phyloP scores from a whole-genome alignment of 1,140 invertebrate genomes.

The Manduca sexta region DNA sequence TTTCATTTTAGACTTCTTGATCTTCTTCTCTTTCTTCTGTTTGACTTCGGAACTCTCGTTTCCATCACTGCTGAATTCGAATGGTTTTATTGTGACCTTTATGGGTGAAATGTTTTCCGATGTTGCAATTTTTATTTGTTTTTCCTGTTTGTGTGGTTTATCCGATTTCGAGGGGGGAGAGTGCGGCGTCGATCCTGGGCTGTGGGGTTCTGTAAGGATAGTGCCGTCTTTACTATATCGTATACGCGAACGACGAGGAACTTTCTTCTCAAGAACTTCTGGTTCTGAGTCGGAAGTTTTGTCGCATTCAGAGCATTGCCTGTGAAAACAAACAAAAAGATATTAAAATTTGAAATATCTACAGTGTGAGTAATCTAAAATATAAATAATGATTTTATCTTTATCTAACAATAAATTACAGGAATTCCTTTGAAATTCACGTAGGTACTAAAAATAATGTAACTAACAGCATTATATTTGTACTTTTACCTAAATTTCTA shows the following conservation, averaged over 20 bases:
- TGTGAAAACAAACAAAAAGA: slow-evolving; percentile 37
- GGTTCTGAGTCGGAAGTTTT: slow-evolving; percentile 86
- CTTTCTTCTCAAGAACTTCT: slow-evolving; percentile 83
- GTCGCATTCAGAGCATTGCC: slow-evolving; percentile 93
- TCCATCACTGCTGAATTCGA: slow-evolving; percentile 65
- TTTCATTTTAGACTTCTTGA: slow-evolving; percentile 42
- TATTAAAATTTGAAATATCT: background rate
- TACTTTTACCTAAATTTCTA: too few species aligned
- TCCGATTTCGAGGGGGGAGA: slow-evolving; percentile 43
- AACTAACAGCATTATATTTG: too few species aligned
- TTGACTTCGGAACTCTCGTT: slow-evolving; percentile 40
- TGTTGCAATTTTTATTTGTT: slow-evolving; percentile 19
- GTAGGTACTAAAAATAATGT: too few species aligned
- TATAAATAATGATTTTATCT: too few species aligned
- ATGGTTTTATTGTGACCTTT: slow-evolving; percentile 76
- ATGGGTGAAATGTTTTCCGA: slow-evolving; percentile 66
- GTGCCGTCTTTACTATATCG: slow-evolving; percentile 81
- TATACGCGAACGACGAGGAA: slow-evolving; percentile 83
- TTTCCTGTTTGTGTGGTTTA: slow-evolving; percentile 44
- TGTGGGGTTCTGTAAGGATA: slow-evolving; percentile 50
- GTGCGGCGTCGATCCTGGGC: slow-evolving; percentile 41
- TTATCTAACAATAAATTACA: too few species aligned
- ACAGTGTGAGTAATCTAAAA: too few species aligned
- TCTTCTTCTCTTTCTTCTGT: slow-evolving; percentile 56
- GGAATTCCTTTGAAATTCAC: too few species aligned